phyloP scores from a whole-genome alignment of 1,140 invertebrate genomes.

The Holotrichia oblita region DNA sequence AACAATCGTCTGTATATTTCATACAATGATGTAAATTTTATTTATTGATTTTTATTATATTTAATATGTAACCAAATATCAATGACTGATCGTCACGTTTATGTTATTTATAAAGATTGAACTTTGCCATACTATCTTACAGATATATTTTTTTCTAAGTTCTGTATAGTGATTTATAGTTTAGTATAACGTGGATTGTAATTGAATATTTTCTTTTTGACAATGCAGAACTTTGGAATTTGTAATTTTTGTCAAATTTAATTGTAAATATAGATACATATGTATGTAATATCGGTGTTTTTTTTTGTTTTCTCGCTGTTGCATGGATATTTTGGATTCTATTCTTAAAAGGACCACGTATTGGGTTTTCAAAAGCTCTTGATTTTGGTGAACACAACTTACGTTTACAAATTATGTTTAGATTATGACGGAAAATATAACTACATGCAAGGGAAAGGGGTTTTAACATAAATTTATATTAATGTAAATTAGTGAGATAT shows the following conservation, averaged over 20 bases:
- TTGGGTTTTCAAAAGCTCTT: too few relatives aligned
- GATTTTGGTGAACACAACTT: too few relatives aligned
- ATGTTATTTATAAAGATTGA: neutral
- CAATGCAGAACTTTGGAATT: neutral
- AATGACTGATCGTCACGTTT: neutral
- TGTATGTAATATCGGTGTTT: too few relatives aligned
- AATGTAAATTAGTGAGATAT: too few relatives aligned
- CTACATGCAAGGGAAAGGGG: too few relatives aligned
- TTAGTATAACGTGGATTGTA: conserved; percentile 19
- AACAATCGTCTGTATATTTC: conserved; percentile 10
- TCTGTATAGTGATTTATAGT: neutral
- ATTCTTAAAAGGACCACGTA: too few relatives aligned
- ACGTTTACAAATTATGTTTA: too few relatives aligned
- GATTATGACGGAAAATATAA: too few relatives aligned
- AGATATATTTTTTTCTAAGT: neutral
- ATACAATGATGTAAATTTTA: neutral
- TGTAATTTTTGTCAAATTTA: neutral
- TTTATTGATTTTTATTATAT: conserved; percentile 11
- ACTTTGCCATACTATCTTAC: conserved; percentile 9
- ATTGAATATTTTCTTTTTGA: neutral
- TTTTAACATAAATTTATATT: too few relatives aligned
- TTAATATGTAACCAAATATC: neutral
- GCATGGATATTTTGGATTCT: neutral
- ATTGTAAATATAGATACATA: neutral
- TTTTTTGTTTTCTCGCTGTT: too few relatives aligned